Evolutionary conservation across 1,140 invertebrate species (phyloP), one percentile per base, ranked within the genome.

Genomic region (Cotesia vestalis): DNA sequence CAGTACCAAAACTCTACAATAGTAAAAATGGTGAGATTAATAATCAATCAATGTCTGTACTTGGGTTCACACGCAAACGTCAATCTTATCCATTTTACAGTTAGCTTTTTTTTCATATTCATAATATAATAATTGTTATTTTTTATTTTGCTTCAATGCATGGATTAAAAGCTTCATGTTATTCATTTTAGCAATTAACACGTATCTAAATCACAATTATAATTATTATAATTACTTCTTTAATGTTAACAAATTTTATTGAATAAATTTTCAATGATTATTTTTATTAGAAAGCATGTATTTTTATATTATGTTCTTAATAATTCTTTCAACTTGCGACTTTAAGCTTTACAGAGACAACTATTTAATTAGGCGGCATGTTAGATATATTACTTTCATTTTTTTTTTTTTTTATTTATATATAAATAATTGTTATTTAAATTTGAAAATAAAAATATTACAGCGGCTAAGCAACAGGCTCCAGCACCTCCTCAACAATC

Each of bases 1-100:
- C 83, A 53, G 83, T 89, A 17, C 69, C 80, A 3, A 90, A 90
- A 79, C 78, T 88, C 69, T 90, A 90, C 81, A 89, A 88, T 78
- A 90, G 88, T 78, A 89, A 85, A 86, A 84, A 85, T 64, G 87
- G 88, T 88, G 80, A 87, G 83, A 75, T 57, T 14, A 53, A 76
- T 20, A 53, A 61, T n/a, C 34, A 60, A 69, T 60, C 38, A 52
- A 27, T 9, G 8, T 38, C 60, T 11, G 12, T 71, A 27, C 46
- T 71, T 61, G 70, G 71, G 63, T 71, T 77, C 53, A 69, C 64
- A n/a, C 35, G 66, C 11, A 75, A 69, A 61, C 71, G 75, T 51
- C 55, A 55, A 55, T 34, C 66, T 36, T 46, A 38, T 17, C 40
- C 52, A 46, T 51, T 66, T 69, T 36, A 66, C 66, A 53, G 73